Base-by-base conservation (phyloP, 2,113 vertebrate species). In the Parotia lawesii region DNA sequence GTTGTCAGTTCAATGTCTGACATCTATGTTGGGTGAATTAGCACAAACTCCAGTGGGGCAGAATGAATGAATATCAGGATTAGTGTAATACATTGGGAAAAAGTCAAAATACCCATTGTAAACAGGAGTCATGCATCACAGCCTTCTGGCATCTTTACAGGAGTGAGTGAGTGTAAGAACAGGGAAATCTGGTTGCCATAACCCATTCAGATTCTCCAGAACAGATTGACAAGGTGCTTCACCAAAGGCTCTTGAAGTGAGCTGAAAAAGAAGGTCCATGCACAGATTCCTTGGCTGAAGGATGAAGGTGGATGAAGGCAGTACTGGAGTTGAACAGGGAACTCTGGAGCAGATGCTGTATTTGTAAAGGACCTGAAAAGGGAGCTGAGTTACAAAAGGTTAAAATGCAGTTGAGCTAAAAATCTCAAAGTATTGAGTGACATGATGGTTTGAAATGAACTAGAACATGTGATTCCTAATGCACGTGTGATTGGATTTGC, bases 401-500 rank as follows among this genome's bases (percentile, higher is more conserved):
- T 40, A 35, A 22, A 86, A 20, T 51, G 50, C 50, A 84, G 4
- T 33, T 29, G 5, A 48, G 40, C 12, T 48, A 37, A 53, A 83
- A 10, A 33, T 22, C 37, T 57, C 5, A 5, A 31, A 17, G 15
- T 10, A 16, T 18, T 67, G 54, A 35, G 4, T 75, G 50, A 61
- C 4, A 2, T 4, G 51, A 35, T 66, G 40, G 40, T 44, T 91
- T 85, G 44, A 78, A 74, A 54, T 47, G 1, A 66, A 14, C 31
- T 73, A 51, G 62, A 64, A 45, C 33, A n/a, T 64, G 21, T 0
- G 5, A 40, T 62, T 80, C 33, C 9, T 70, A 3, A 2, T 50
- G 60, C 2, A 0, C 0, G 0, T 70, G 65, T 16, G 33, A 51
- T 61, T 2, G 1, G 24, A 60, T 78, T 54, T 75, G 35, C 33